phyloP scores from a whole-genome alignment of 2,888 invertebrate genomes.

The Ryuthela nishihirai region DNA sequence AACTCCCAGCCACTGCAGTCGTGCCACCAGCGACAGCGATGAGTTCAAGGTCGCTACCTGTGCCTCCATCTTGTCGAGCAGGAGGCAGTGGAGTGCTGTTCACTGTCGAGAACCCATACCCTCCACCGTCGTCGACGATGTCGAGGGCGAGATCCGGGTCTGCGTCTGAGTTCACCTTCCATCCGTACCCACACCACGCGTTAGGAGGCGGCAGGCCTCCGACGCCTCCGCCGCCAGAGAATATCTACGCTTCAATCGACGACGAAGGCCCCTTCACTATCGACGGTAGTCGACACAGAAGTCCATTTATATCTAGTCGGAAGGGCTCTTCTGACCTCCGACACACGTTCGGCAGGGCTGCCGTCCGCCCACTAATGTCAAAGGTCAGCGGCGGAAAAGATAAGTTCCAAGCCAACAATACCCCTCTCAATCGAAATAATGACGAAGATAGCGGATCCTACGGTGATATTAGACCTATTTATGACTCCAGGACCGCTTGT shows the following conservation, averaged over 20 bases:
- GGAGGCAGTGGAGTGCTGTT: constrained; percentile 27
- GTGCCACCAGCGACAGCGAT: constrained; percentile 18
- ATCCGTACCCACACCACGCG: constrained; percentile 24
- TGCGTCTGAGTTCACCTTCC: constrained; percentile 21
- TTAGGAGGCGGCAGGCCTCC: constrained; percentile 23
- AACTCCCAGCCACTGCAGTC: constrained; percentile 14
- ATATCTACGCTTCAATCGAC: constrained; percentile 38
- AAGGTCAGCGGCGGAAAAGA: constrained; percentile 1
- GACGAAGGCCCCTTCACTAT: constrained; percentile 39
- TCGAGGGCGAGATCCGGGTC: constrained; percentile 25
- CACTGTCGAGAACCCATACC: constrained; percentile 28
- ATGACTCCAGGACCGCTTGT: constrained; percentile 37
- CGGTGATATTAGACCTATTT: constrained; percentile 39
- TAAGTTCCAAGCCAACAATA: constrained; percentile 30
- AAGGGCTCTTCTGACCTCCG: constrained; percentile 24
- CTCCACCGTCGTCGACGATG: constrained; percentile 14
- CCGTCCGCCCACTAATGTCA: neutral
- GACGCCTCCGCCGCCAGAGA: constrained; percentile 33
- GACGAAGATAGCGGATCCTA: constrained; percentile 29
- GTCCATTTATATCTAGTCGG: constrained; percentile 10
- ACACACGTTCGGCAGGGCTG: constrained; percentile 22
- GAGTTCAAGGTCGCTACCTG: constrained; percentile 33
- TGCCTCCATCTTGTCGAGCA: constrained; percentile 28
- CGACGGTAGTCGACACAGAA: constrained; percentile 26
- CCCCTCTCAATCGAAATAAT: constrained; percentile 11